Conservation (phyloP, 2,797 vertebrate species). For the Kryptopterus vitreolus region DNA sequence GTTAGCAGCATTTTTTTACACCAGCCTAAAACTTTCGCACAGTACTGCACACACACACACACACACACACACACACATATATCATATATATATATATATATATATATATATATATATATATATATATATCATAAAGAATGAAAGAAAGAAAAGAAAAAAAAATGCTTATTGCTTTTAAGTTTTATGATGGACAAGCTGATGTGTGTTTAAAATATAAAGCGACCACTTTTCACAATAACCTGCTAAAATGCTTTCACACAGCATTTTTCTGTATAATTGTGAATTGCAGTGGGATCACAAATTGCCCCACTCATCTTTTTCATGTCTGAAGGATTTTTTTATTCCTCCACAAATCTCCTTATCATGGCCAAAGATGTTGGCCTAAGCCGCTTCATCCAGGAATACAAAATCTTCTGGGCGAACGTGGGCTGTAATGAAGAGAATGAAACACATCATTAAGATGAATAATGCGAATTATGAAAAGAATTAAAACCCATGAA, state of each 20-base stretch:
- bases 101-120: too few species aligned
- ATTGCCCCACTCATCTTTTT: conserved; percentile 27
- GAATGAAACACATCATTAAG: conserved; percentile 74
- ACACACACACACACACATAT: too few species aligned
- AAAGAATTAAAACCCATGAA: conserved; percentile 72
- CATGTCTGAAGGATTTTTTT: conserved; percentile 42
- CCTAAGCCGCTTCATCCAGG: conserved; percentile 31
- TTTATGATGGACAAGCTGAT: conserved; percentile 20
- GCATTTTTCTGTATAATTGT: neutral
- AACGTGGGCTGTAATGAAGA: conserved; percentile 62
- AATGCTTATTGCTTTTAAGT: neutral
- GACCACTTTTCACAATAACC: neutral
- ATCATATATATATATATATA: too few species aligned
- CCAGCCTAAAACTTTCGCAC: too few species aligned
- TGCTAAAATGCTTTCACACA: conserved; percentile 6
- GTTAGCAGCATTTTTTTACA: too few species aligned
- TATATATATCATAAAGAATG: too few species aligned
- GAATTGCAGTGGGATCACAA: conserved; percentile 18
- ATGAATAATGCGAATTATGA: conserved; percentile 68
- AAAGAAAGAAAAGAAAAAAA: neutral
- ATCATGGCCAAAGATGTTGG: conserved; percentile 26
- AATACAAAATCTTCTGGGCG: conserved; percentile 50
- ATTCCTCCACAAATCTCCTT: conserved; percentile 24
- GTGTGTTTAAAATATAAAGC: conserved; percentile 10
- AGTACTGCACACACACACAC: too few species aligned